Conservation (phyloP, 2,113 vertebrate species). For the Neotragus moschatus region DNA sequence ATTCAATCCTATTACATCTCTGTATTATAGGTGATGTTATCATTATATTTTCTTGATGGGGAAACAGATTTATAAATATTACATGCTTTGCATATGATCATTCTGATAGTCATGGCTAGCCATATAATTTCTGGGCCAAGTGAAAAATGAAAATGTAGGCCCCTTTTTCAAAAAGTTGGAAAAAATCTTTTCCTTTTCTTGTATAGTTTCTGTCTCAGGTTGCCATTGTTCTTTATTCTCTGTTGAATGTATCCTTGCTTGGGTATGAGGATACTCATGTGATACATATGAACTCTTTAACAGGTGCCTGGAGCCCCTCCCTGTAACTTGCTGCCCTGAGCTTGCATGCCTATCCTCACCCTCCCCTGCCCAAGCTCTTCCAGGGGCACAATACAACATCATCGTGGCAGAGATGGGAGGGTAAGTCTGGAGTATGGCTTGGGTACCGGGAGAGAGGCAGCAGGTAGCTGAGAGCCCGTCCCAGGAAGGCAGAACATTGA, state of each 20-base stretch:
- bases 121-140: background rate
- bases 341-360: background rate
- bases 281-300: background rate
- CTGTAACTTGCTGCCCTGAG: background rate
- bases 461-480: background rate
- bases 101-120: background rate
- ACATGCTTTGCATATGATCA: background rate
- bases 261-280: background rate
- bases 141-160: background rate
- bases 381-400: background rate
- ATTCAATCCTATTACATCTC: background rate
- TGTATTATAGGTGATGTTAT: background rate
- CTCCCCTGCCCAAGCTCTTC: background rate
- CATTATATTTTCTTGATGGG: background rate
- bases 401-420: background rate
- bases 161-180: background rate
- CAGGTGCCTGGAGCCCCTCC: background rate
- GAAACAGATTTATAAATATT: background rate
- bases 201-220: background rate
- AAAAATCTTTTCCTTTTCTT: background rate
- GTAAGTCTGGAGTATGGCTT: background rate
- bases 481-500: background rate
- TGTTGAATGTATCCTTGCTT: background rate
- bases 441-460: background rate
- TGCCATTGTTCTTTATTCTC: background rate